These are phyloP conservation scores for Apodemus sylvaticus DNA, from an alignment of 2,113 vertebrate species.

Conservation along the genomic window DNA sequence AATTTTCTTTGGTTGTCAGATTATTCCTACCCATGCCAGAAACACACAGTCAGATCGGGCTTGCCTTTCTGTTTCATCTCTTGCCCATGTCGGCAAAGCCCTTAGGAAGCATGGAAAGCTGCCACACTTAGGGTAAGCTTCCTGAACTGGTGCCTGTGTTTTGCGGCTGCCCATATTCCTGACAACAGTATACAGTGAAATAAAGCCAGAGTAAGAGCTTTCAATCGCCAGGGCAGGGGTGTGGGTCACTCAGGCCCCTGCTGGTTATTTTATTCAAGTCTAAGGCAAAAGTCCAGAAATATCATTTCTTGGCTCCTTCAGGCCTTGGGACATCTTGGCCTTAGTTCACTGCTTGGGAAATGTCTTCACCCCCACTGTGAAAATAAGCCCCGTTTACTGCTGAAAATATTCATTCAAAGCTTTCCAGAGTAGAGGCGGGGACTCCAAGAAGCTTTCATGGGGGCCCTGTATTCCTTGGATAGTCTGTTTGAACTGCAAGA, in stretches of 20 bases:
- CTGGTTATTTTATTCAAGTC: not conserved
- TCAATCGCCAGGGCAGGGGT: not conserved
- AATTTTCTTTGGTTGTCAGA: slow-evolving; percentile 19
- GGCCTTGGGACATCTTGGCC: slow-evolving; percentile 3
- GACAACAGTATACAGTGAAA: not conserved
- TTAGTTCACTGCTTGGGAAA: slow-evolving; percentile 17
- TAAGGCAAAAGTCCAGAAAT: slow-evolving; percentile 44
- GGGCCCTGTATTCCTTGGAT: slow-evolving; percentile 36
- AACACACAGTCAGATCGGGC: slow-evolving; percentile 41
- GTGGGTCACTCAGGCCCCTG: not conserved
- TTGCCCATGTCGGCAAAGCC: slow-evolving; percentile 20
- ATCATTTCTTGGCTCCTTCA: slow-evolving; percentile 13
- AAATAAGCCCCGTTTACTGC: slow-evolving; percentile 22
- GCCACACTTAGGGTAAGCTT: not conserved
- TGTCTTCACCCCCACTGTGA: slow-evolving; percentile 54
- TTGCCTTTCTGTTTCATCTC: slow-evolving; percentile 35
- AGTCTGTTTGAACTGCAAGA: slow-evolving; percentile 55
- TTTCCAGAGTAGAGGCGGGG: slow-evolving; percentile 18
- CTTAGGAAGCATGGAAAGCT: slow-evolving; percentile 25
- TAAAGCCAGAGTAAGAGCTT: not conserved
- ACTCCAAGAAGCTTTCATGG: slow-evolving; percentile 46
- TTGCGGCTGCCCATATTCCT: not conserved
- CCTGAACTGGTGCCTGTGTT: slow-evolving; percentile 12
- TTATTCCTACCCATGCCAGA: not conserved
- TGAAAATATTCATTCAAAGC: slow-evolving; percentile 55